phyloP scores from a whole-genome alignment of 1,140 invertebrate genomes.

The Monochamus saltuarius region DNA sequence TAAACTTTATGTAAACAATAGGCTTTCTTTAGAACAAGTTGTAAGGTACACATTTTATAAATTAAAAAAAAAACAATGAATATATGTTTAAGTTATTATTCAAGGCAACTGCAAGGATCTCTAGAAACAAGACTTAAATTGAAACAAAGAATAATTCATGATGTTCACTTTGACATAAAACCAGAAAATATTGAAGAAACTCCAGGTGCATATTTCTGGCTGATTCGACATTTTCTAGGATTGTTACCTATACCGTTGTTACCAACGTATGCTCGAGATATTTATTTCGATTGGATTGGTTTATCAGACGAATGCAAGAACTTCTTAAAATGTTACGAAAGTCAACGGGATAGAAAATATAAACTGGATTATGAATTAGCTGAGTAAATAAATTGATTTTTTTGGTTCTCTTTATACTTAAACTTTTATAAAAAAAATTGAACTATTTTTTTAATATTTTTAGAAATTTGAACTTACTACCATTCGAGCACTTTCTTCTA shows the following conservation, averaged over 20 bases:
- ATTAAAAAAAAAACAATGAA: too few species aligned
- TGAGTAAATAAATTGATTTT: background rate
- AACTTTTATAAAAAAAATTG: background rate
- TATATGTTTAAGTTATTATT: conserved; percentile 18
- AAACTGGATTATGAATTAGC: conserved; percentile 20
- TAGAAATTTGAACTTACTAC: conserved; percentile 24
- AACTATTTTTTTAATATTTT: conserved; percentile 15
- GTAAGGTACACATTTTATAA: conserved; percentile 19
- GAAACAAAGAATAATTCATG: conserved; percentile 24
- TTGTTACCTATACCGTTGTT: conserved; percentile 32
- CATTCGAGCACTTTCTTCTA: conserved; percentile 21
- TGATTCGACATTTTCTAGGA: conserved; percentile 34
- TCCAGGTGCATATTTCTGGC: conserved; percentile 30
- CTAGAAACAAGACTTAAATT: conserved; percentile 21
- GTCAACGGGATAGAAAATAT: background rate
- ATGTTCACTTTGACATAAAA: conserved; percentile 14
- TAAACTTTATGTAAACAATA: conserved; percentile 2
- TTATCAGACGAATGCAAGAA: conserved; percentile 22
- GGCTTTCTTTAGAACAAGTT: conserved; percentile 2
- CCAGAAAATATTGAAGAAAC: background rate
- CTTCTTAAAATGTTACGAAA: background rate
- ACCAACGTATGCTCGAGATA: conserved; percentile 22
- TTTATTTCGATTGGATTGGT: conserved; percentile 22
- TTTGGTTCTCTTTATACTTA: background rate
- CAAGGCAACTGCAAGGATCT: conserved; percentile 15